Conservation (phyloP, 2,797 vertebrate species). For the Gambelia wislizenii region DNA sequence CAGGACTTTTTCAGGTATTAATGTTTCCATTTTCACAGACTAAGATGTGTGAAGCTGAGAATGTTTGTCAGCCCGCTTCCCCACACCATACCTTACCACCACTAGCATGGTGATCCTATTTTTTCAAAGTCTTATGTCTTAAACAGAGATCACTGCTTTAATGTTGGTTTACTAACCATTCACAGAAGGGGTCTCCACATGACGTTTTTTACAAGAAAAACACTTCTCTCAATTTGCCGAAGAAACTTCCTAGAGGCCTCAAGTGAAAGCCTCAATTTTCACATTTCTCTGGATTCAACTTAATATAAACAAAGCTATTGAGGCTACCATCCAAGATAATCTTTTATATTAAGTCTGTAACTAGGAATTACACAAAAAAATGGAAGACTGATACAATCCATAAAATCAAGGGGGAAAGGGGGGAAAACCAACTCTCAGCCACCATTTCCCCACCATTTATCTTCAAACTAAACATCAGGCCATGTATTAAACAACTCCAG, state of each 20-base stretch:
- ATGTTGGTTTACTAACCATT: neutral
- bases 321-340: neutral
- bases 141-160: neutral
- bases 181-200: neutral
- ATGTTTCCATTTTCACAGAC: neutral
- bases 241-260: too few species aligned
- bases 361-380: neutral
- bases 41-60: too few species aligned
- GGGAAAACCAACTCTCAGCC: neutral
- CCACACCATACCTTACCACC: neutral
- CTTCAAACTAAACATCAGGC: neutral
- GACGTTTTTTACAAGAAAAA: neutral
- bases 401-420: neutral
- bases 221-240: too few species aligned
- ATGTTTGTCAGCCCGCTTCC: neutral
- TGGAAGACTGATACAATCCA: neutral
- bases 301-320: neutral
- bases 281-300: neutral
- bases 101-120: neutral
- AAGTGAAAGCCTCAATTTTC: too few species aligned
- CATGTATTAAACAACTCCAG: neutral
- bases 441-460: neutral
- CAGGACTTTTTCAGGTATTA: neutral
- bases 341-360: neutral
- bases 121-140: neutral